A percentile compares a stretch with the other conserved stretches of the same genome.
Conservation (phyloP, 2,113 vertebrate species). For the Plestiodon gilberti region DNA sequence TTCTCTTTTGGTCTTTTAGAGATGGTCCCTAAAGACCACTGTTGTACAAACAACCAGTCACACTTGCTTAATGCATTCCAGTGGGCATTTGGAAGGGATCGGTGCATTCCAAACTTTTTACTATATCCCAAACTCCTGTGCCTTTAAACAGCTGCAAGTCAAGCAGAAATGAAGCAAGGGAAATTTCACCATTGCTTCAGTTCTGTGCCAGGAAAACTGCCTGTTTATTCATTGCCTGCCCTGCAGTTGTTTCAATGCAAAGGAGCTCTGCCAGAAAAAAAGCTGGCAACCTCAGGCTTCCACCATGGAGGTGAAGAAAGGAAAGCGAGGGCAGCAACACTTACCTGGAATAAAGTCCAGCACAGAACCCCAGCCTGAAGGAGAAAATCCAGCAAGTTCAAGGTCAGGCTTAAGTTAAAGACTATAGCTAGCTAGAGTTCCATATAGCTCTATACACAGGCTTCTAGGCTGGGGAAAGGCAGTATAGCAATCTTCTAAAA, state of each 20-base stretch:
- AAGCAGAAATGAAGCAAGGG: neutral
- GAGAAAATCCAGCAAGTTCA: neutral
- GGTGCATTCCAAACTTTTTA: neutral
- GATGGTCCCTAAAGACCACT: neutral
- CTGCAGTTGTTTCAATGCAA: neutral
- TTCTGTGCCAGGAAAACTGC: neutral
- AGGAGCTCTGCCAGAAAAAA: neutral
- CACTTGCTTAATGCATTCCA: neutral
- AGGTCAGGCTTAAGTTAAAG: too few relatives aligned
- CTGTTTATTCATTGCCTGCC: neutral
- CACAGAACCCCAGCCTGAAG: conserved; percentile 37
- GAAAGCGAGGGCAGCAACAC: neutral
- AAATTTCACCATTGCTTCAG: neutral
- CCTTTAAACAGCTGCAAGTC: neutral
- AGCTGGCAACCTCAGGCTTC: neutral
- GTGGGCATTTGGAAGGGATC: neutral
- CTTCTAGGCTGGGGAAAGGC: too few relatives aligned
- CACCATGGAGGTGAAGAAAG: neutral
- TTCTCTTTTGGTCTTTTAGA: too few relatives aligned
- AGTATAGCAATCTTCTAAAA: too few relatives aligned
- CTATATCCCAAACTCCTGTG: neutral
- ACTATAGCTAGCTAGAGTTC: neutral
- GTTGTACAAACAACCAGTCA: too few relatives aligned
- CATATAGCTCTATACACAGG: too few relatives aligned
- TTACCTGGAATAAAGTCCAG: conserved; percentile 25